These are phyloP conservation scores for Drosophila quadrilineata DNA, from an alignment of 1,140 invertebrate species.

Conservation along the genomic window DNA sequence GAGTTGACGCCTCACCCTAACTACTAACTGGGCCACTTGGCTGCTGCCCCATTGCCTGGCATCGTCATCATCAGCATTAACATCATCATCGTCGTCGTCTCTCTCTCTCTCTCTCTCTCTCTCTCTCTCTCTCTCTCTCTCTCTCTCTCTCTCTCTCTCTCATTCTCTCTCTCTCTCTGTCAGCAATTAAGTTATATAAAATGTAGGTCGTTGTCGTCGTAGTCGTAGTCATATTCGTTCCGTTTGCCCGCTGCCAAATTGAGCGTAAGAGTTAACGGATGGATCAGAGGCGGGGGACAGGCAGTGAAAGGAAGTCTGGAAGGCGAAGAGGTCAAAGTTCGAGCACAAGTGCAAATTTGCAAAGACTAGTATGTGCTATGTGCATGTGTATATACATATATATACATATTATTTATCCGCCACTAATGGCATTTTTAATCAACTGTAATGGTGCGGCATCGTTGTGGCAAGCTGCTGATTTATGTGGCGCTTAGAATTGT, in stretches of 20 bases:
- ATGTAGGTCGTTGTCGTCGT: slow-evolving; percentile 25
- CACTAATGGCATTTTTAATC: slow-evolving; percentile 41
- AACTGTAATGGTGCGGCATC: slow-evolving; percentile 24
- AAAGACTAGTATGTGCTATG: too few species aligned
- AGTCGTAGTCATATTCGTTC: neutral
- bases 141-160: neutral
- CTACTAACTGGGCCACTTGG: slow-evolving; percentile 34
- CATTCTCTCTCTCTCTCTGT: slow-evolving; percentile 1
- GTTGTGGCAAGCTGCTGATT: slow-evolving; percentile 10
- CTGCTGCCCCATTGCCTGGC: neutral
- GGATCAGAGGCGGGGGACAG: too few species aligned
- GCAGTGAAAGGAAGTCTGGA: too few species aligned
- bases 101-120: neutral
- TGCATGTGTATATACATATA: slow-evolving; percentile 7
- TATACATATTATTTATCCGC: slow-evolving; percentile 27
- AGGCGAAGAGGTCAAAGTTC: neutral
- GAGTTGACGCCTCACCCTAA: slow-evolving; percentile 40
- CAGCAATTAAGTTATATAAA: slow-evolving; percentile 42
- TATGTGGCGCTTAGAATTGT: slow-evolving; percentile 15
- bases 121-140: neutral
- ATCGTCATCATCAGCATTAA: slow-evolving; percentile 41
- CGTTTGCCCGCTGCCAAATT: slow-evolving; percentile 38
- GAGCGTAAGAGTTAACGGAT: too few species aligned
- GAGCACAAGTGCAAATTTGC: neutral
- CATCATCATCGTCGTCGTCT: slow-evolving; percentile 12